These are phyloP conservation scores for Trachops cirrhosus DNA, from an alignment of 2,797 vertebrate genomes.

Conservation along the genomic window DNA sequence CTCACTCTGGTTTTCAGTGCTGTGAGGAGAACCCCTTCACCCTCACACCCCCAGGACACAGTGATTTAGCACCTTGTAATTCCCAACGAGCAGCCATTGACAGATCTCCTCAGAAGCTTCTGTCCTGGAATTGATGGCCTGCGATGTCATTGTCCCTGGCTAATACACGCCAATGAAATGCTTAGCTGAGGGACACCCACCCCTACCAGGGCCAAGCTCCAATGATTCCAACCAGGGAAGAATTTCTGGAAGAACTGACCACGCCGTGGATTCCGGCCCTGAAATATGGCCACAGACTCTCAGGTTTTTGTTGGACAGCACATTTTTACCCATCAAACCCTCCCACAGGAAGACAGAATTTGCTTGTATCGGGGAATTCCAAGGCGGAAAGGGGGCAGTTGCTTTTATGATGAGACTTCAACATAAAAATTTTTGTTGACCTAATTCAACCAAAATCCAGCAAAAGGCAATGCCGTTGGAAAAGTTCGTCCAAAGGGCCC, in stretches of 20 bases:
- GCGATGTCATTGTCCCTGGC: fast-evolving
- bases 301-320: fast-evolving
- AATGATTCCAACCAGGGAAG: no score
- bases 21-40: fast-evolving
- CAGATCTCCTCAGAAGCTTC: not conserved
- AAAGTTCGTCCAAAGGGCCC: not conserved
- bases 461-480: not conserved
- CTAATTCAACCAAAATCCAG: not conserved
- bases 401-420: not conserved
- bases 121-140: no score
- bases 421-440: no score
- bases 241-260: not conserved
- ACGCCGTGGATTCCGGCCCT: not conserved
- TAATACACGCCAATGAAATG: fast-evolving
- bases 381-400: not conserved
- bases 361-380: not conserved
- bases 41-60: fast-evolving
- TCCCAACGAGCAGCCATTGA: not conserved
- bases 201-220: not conserved
- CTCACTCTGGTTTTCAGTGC: fast-evolving
- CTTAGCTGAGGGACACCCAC: fast-evolving
- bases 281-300: fast-evolving
- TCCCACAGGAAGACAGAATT: not conserved
- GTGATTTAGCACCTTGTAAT: not conserved
- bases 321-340: not conserved